A percentile compares a stretch with the other conserved stretches of the same genome.
phyloP scores from a whole-genome alignment of 2,797 vertebrate genomes.

The Enteromius radiatus region DNA sequence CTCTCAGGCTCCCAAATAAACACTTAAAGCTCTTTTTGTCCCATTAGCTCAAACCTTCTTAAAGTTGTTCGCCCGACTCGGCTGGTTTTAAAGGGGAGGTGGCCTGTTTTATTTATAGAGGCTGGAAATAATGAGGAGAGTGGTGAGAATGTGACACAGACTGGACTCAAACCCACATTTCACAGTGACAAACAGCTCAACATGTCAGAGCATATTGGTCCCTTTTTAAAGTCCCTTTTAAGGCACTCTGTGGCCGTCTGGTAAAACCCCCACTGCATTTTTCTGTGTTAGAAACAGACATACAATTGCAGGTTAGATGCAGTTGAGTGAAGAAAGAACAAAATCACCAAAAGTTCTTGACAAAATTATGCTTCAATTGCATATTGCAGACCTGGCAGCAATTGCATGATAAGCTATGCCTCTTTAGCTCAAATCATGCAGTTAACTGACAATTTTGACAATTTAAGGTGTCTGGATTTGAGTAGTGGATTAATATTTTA shows the following conservation, averaged over 20 bases:
- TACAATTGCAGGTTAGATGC: neutral
- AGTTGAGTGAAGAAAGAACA: neutral
- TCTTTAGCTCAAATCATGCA: neutral
- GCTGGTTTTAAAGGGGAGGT: neutral
- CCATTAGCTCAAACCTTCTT: neutral
- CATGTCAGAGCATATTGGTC: neutral
- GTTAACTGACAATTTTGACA: neutral
- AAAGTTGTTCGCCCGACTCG: neutral
- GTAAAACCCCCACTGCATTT: neutral
- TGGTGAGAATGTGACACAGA: conserved; percentile 23
- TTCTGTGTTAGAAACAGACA: neutral
- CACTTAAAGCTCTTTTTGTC: neutral
- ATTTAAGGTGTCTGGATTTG: neutral
- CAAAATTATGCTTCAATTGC: neutral
- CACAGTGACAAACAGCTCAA: neutral
- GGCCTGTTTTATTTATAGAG: conserved; percentile 17
- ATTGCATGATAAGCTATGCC: neutral
- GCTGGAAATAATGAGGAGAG: conserved; percentile 16
- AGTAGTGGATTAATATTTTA: neutral
- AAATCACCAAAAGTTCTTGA: conserved; percentile 1
- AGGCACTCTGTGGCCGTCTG: neutral
- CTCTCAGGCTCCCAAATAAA: conserved; percentile 1
- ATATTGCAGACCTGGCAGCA: neutral
- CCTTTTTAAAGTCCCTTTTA: neutral
- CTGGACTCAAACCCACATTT: neutral